Percentiles rank a stretch among this genome's conserved stretches.
Conservation (phyloP, 2,888 invertebrate genomes). For the Phaonia tiefii region DNA sequence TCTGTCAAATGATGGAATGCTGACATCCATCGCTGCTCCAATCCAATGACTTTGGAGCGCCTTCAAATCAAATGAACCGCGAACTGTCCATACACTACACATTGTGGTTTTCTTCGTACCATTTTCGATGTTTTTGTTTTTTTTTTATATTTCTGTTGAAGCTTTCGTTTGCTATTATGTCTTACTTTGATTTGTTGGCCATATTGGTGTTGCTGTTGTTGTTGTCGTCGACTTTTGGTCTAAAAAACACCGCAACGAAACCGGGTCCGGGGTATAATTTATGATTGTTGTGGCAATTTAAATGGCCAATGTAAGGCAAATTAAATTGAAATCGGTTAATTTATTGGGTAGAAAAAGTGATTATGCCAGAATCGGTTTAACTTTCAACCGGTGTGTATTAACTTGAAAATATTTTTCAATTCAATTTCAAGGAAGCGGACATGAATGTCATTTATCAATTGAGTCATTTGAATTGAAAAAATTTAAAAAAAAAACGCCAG, state of each 20-base stretch:
- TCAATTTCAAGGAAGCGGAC: too few relatives aligned
- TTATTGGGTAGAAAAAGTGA: constrained; percentile 24
- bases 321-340: constrained; percentile 31
- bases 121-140: not conserved
- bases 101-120: constrained; percentile 43
- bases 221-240: not conserved
- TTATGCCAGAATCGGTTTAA: not conserved
- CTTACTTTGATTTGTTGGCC: constrained; percentile 40
- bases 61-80: constrained; percentile 55
- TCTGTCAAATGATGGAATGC: constrained; percentile 61
- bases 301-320: constrained; percentile 42
- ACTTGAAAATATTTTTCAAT: too few relatives aligned
- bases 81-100: constrained; percentile 58
- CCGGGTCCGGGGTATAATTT: constrained; percentile 21
- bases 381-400: too few relatives aligned
- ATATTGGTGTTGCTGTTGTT: not conserved
- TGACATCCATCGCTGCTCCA: constrained; percentile 51
- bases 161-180: constrained; percentile 14
- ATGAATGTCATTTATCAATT: too few relatives aligned
- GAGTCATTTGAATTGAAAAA: too few relatives aligned
- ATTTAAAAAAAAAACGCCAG: too few relatives aligned
- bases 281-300: constrained; percentile 40
- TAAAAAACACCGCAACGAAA: not conserved
- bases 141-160: not conserved
- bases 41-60: constrained; percentile 48